These are phyloP conservation scores for Rhincodon typus DNA, from an alignment of 2,797 vertebrate genomes.

Conservation along the genomic window DNA sequence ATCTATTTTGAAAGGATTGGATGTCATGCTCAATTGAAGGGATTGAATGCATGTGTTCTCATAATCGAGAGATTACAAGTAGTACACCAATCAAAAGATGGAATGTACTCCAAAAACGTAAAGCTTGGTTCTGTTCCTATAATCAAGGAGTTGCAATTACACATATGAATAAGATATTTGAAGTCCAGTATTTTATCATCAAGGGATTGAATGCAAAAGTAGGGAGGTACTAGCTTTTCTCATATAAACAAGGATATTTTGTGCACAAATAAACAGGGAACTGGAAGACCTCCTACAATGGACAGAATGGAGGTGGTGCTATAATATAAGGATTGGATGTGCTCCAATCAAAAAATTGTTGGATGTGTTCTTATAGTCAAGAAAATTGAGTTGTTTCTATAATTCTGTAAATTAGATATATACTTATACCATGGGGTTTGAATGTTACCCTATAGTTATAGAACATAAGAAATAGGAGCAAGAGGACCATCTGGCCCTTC, in stretches of 20 bases:
- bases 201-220: not conserved
- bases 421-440: not conserved
- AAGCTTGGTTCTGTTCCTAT: not conserved
- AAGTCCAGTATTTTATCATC: no score
- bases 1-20: not conserved
- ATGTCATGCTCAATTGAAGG: not conserved
- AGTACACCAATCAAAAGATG: not conserved
- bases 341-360: no score
- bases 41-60: not conserved
- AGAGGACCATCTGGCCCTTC: no score
- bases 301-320: no score
- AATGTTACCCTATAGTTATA: not conserved
- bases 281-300: not conserved
- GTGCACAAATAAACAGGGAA: not conserved
- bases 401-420: not conserved
- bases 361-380: not conserved
- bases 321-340: no score
- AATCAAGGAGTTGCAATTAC: not conserved
- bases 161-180: not conserved
- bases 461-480: no score
- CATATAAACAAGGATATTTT: not conserved
- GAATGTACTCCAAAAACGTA: not conserved
- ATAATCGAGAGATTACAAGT: not conserved
- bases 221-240: not conserved
- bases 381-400: not conserved